A percentile compares a stretch with the other conserved stretches of the same genome.
phyloP scores from a whole-genome alignment of 1,140 invertebrate genomes.

The Bradysia coprophila region DNA sequence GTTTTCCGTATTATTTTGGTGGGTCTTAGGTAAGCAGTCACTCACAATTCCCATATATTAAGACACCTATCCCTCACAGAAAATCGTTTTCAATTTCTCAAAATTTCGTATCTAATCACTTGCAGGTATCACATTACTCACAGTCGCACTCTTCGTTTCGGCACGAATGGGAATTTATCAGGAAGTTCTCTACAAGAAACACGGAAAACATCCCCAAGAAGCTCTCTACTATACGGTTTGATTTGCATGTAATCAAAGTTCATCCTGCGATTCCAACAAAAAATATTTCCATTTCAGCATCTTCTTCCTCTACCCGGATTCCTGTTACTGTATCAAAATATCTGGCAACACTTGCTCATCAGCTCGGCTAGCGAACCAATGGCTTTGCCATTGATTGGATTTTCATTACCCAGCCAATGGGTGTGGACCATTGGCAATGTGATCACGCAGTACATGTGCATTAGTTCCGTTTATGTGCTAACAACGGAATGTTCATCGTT shows the following conservation, averaged over 20 bases:
- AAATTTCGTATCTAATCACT: no score
- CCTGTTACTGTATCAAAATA: conserved; percentile 49
- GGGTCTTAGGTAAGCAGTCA: conserved; percentile 67
- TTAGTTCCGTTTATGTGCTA: conserved; percentile 82
- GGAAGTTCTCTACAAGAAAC: conserved; percentile 67
- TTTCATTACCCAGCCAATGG: conserved; percentile 50
- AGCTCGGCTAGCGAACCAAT: conserved; percentile 34
- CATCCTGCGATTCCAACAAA: conserved; percentile 1
- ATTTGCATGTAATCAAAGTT: no score
- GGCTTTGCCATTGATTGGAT: conserved; percentile 24
- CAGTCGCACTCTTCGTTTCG: conserved; percentile 78
- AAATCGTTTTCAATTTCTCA: no score
- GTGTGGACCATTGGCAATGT: conserved; percentile 72
- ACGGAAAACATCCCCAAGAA: conserved; percentile 89
- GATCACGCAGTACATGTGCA: conserved; percentile 88
- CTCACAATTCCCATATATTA: no score
- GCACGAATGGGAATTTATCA: conserved; percentile 95
- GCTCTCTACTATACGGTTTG: conserved; percentile 79
- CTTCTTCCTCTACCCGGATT: conserved; percentile 76
- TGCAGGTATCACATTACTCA: conserved; percentile 68
- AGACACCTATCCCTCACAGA: no score
- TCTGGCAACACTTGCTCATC: conserved; percentile 48
- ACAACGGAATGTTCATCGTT: conserved; percentile 87
- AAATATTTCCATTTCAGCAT: conserved; percentile 37
- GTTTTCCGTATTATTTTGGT: conserved; percentile 47